A percentile compares a stretch with the other conserved stretches of the same genome.
Conservation (phyloP, 1,140 invertebrate genomes). For the Gonatopus flavifemur region DNA sequence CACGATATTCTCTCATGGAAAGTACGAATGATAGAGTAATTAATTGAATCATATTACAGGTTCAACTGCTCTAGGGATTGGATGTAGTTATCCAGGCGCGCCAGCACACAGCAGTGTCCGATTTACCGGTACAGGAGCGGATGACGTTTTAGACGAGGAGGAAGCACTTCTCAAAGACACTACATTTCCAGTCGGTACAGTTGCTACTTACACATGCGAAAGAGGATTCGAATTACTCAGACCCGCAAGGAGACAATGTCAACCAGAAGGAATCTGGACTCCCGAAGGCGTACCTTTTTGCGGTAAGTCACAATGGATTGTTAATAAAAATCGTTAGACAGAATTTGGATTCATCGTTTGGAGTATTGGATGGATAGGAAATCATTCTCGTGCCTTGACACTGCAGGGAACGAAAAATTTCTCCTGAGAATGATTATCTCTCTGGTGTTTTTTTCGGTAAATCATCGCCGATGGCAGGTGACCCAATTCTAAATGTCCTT, state of each 20-base stretch:
- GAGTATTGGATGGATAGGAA: too few relatives aligned
- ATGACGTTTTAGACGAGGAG: conserved; percentile 53
- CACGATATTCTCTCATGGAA: neutral
- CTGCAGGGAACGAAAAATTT: too few relatives aligned
- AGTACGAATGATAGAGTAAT: neutral
- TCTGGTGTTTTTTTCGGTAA: too few relatives aligned
- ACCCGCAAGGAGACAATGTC: conserved; percentile 77
- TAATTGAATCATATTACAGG: conserved; percentile 24
- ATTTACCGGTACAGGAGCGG: conserved; percentile 62
- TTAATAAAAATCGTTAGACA: neutral
- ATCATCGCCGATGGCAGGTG: conserved; percentile 18
- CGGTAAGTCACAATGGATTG: too few relatives aligned
- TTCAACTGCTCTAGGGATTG: conserved; percentile 25
- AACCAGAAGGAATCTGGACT: conserved; percentile 76
- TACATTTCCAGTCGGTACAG: conserved; percentile 65
- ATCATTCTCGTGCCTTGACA: neutral
- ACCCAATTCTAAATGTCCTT: conserved; percentile 32
- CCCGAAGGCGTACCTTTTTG: conserved; percentile 93
- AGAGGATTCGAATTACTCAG: conserved; percentile 89
- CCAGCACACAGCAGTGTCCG: conserved; percentile 82
- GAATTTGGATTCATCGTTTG: neutral
- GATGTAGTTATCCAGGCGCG: conserved; percentile 88
- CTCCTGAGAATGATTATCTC: too few relatives aligned
- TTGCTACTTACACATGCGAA: conserved; percentile 87
- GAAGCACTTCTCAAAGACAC: conserved; percentile 60